Evolutionary conservation across 2,888 invertebrate species (phyloP), one percentile per base, ranked within the genome.

Genomic region (Campoplex nolae): DNA sequence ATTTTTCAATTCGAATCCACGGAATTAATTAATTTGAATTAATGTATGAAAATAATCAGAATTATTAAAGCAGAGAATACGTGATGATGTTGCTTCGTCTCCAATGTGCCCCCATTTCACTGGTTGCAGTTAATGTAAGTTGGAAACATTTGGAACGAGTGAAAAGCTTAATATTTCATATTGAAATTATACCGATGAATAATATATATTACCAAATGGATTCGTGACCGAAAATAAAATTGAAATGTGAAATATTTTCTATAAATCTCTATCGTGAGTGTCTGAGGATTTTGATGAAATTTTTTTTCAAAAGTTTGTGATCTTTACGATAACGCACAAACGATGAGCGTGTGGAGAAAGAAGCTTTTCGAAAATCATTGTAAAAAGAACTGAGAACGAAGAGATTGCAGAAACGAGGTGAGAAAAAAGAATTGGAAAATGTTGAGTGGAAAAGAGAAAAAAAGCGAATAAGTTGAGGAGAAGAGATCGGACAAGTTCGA

Each of bases 401-500:
- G 51, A 74, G 38, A 38, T 18, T 80, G 32, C 16, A n/a, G 16
- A 32, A 32, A 13, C 9, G 73, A 62, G 35, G 35, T 23, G 54
- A 38, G 42, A 68, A 42, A 73, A 73, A 38, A 6, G 38, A 68
- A 68, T 38, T 35, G n/a, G 9, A 75, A 51, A 65, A 80, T 73
- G 62, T 18, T 80, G 51, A 54, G 62, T 18, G 51, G 65, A 73
- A 51, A 65, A 73, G 73, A 73, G 73, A 32, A 58, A 58, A 58
- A 23, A 58, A 58, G 32, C 11, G 11, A 65, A 54, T 56, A 7
- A 38, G 6, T 6, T 38, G 38, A 35, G 42, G 71, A 62, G 51
- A 67, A 32, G 56, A 28, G 56, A 68, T 54, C 28, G 28, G 74
- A 54, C 35, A 65, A 75, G 67, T 74, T 80, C 71, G 48, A 74